These are phyloP conservation scores for Gymnothorax reevesii DNA, from an alignment of 2,797 vertebrate species.

Conservation along the genomic window DNA sequence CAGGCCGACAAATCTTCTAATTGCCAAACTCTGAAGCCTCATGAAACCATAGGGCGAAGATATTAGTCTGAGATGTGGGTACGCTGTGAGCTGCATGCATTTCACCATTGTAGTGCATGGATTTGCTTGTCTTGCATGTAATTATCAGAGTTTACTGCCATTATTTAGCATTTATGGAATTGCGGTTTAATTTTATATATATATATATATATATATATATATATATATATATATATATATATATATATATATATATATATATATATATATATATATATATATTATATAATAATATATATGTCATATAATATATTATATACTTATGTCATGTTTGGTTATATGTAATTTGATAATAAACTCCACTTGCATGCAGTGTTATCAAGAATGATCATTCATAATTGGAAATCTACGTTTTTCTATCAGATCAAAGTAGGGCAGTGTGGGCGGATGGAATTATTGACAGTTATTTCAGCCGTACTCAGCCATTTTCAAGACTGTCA, in stretches of 20 bases:
- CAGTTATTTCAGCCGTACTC: background rate
- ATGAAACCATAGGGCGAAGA: background rate
- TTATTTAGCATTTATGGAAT: background rate
- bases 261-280: too few species aligned
- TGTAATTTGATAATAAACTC: background rate
- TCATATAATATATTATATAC: too few species aligned
- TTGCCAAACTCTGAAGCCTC: background rate
- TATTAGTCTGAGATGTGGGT: background rate
- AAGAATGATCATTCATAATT: background rate
- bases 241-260: too few species aligned
- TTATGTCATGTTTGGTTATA: background rate
- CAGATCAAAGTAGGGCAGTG: background rate
- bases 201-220: too few species aligned
- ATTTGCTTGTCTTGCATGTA: background rate
- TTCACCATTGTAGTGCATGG: background rate
- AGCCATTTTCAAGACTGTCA: background rate
- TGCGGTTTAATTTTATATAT: background rate
- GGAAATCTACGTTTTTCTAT: background rate
- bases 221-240: too few species aligned
- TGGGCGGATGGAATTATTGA: background rate
- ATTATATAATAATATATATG: too few species aligned
- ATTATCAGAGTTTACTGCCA: background rate
- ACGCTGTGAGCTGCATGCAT: background rate
- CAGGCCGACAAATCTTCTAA: background rate
- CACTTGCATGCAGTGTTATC: background rate